Base-by-base conservation (phyloP, 2,113 vertebrate species). In the Varanus komodoensis region DNA sequence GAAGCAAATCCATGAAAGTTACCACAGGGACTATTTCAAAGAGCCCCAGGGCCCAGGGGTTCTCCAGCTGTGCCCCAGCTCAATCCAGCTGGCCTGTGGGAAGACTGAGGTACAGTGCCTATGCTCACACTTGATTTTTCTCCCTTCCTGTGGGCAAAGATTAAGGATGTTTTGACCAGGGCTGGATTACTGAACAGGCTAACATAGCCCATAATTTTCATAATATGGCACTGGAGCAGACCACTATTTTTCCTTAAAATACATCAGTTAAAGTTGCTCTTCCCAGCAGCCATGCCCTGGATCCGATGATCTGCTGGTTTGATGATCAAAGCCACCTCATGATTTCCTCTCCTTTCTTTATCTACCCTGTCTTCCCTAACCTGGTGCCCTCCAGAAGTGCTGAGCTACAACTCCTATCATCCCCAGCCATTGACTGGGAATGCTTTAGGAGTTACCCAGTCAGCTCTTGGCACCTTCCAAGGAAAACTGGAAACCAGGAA, bases 341-440 rank as follows among this genome's bases (percentile, higher is more conserved):
- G 87, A 44, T 85, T 87, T 68, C 38, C 81, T 84, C 25, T 85
- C 75, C 32, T 69, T 86, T 54, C 32, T 69, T 86, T 54, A 50
- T 77, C 44, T 68, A 9, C 1, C 27, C 69, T 32, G 69, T 9
- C 8, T 29, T n/a, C 27, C 29, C 27, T 8, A 32, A 73, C 69
- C 8, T 73, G 8, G 73, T 57, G 44, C 0, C 0, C 32, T 73
- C 0, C 69, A 71, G 9, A 71, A 14, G 57, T n/a, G 12, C 71
- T 73, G 12, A 32, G 5, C 9, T 32, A 73, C 71, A 73, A 15
- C 1, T 1, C 3, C 71, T 14, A 73, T 73, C 29, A 73, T n/a
- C 32, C 32, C 29, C 29, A 4, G 14, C 32, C 71, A 73, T n/a
- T 73, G 0, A 4, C 71, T 73, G 71, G 32, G 29, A 32, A 23